Evolutionary conservation across 2,797 vertebrate genomes (phyloP), one percentile per base, ranked within the genome.

Genomic region (Alfaro cultratus): DNA sequence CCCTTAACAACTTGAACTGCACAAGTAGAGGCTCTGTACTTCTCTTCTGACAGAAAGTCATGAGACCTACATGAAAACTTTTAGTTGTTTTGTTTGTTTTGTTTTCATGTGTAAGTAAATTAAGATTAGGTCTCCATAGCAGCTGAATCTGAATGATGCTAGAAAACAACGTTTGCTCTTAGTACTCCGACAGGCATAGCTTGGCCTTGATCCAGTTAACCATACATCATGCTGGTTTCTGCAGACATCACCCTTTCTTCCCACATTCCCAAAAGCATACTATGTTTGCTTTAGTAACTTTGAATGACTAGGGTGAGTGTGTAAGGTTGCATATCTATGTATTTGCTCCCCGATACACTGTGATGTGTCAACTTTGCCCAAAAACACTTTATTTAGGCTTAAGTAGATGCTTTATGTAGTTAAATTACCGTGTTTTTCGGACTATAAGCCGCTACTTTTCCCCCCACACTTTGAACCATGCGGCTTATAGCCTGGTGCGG

Each of bases 1-100:
- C 77, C 70, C 73, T 87, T 79, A 23, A 43, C 77, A 84, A 78
- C 74, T 18, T 86, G 84, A 64, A 79, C 80, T 55, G 74, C 57
- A 79, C 11, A n/a, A 82, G 73, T 73, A 43, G 43, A 80, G 62
- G 75, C 72, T 21, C 70, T 76, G 74, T 73, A 34, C 77, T 78
- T 83, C 79, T 75, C 23, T 71, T 39, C 76, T n/a, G 4, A 49
- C 49, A 85, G 82, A 73, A 57, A 21, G 18, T 67, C 77, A 76
- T 55, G 36, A 46, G 79, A 79, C 53, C 60, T 34, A 74, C n/a
- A 83, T 84, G 76, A 71, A 23, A 13, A 26, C 39, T 16, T 62
- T 62, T 62, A 3, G 6, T 34, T 62, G 64, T 1, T 67, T 9
- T 6, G 13, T 57, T 34, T 39, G 36, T 41, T 68, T 68, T 39